Evolutionary conservation across 2,797 vertebrate genomes (phyloP).

Genomic region (Tympanoctomys barrerae): DNA sequence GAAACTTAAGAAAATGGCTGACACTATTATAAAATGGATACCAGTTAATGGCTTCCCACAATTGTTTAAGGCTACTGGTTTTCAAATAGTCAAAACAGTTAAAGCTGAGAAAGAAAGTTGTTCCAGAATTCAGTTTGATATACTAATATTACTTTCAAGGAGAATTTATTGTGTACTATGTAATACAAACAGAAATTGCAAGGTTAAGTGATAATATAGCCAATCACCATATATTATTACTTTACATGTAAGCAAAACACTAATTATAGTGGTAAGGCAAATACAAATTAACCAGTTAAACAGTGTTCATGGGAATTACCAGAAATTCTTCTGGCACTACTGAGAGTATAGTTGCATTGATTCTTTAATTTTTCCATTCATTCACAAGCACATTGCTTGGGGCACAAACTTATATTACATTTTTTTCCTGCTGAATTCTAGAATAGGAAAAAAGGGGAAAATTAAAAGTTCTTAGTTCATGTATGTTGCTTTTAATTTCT

Average conservation of each 20-base stretch:
- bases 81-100: background rate
- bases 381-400: background rate
- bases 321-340: background rate
- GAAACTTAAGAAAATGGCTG: too few relatives aligned
- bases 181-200: background rate
- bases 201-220: conserved; percentile 5
- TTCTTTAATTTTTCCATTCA: background rate
- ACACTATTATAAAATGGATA: too few relatives aligned
- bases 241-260: conserved; percentile 35
- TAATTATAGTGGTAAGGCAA: background rate
- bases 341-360: background rate
- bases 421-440: background rate
- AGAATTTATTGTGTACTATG: background rate
- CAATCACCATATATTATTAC: background rate
- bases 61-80: background rate
- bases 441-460: background rate
- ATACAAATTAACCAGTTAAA: background rate
- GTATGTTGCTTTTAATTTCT: background rate
- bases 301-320: background rate
- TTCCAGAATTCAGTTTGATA: background rate
- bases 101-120: conserved; percentile 11
- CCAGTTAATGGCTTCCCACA: too few relatives aligned
- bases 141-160: background rate
- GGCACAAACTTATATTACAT: background rate
- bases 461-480: background rate